These are phyloP conservation scores for Patella vulgata DNA, from an alignment of 1,140 invertebrate species.

Conservation along the genomic window DNA sequence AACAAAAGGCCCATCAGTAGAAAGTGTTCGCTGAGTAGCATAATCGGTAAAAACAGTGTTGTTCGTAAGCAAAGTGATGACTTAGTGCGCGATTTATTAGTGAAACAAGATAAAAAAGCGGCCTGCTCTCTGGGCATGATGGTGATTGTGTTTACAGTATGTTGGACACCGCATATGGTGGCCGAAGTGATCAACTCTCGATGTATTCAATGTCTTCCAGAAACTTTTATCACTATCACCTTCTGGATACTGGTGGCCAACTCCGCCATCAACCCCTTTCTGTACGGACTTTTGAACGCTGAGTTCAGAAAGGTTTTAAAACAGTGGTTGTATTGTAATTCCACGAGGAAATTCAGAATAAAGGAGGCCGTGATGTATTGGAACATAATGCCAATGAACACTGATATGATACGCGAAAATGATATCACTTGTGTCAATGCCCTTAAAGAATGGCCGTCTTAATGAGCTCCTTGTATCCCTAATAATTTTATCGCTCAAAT, in stretches of 20 bases:
- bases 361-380: conserved; percentile 42
- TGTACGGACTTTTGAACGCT: conserved; percentile 56
- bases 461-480: no score
- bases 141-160: conserved; percentile 48
- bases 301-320: conserved; percentile 49
- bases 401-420: no score
- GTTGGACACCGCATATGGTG: conserved; percentile 51
- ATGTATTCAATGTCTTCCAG: conserved; percentile 28
- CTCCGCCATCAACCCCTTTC: conserved; percentile 53
- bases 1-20: background rate
- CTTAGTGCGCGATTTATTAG: conserved; percentile 47
- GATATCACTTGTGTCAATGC: no score
- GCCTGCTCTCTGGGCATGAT: conserved; percentile 48
- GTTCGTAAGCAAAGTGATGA: conserved; percentile 38
- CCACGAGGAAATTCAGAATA: conserved; percentile 22
- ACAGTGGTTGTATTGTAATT: conserved; percentile 33
- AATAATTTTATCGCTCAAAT: no score
- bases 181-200: conserved; percentile 34
- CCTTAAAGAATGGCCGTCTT: no score
- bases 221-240: conserved; percentile 29
- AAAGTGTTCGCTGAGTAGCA: no score
- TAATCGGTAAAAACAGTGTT: no score
- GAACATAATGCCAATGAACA: conserved; percentile 2
- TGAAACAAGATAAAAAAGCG: conserved; percentile 54
- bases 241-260: conserved; percentile 50